A percentile compares a stretch with the other conserved stretches of the same genome.
phyloP scores from a whole-genome alignment of 2,113 vertebrate species.

The Anas platyrhynchos region DNA sequence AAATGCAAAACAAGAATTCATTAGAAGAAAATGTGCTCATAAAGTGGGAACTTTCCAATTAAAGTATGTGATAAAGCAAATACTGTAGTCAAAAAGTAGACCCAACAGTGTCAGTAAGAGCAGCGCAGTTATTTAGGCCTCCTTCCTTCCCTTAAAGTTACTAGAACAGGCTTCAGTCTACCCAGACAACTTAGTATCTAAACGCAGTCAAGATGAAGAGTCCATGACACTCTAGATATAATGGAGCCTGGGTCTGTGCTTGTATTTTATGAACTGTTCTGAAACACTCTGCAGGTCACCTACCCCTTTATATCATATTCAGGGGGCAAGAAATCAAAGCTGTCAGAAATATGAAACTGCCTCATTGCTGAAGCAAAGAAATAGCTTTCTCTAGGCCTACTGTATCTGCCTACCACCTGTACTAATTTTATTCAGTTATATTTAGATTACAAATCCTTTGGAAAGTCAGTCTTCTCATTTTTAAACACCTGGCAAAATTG shows the following conservation, averaged over 20 bases:
- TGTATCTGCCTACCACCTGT: background rate
- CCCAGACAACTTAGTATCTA: background rate
- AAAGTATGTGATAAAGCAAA: background rate
- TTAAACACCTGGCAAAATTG: background rate
- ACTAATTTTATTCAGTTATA: background rate
- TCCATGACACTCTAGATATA: background rate
- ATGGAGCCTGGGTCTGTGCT: background rate
- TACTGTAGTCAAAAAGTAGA: background rate
- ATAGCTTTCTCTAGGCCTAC: background rate
- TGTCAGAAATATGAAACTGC: background rate
- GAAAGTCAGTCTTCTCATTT: background rate
- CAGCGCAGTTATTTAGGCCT: background rate
- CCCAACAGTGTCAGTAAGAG: background rate
- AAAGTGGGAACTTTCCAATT: background rate
- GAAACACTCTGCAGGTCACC: background rate
- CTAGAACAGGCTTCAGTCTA: background rate
- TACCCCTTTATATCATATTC: background rate
- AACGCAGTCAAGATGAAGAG: background rate
- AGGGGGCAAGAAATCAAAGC: background rate
- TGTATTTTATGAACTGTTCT: background rate
- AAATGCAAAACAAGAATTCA: background rate
- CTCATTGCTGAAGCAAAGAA: background rate
- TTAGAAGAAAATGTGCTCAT: background rate
- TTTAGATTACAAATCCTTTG: background rate
- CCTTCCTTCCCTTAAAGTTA: background rate